These are phyloP conservation scores for Dermolepida albohirtum DNA, from an alignment of 2,888 invertebrate genomes.

Conservation along the genomic window DNA sequence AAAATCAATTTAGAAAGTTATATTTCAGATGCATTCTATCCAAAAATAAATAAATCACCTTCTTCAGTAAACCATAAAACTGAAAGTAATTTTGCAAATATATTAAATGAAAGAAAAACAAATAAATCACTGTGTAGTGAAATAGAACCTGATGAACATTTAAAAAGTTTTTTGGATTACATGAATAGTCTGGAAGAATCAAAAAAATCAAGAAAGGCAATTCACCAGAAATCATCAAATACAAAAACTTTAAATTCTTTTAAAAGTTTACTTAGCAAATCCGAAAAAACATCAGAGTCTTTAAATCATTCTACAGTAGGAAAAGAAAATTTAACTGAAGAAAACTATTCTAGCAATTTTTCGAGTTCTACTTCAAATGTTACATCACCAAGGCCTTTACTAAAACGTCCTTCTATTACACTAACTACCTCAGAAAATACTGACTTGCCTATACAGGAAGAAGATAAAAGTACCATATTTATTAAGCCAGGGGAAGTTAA, in stretches of 20 bases:
- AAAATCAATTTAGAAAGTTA: constrained; percentile 19
- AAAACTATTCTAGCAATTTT: constrained; percentile 38
- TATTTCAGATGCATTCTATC: constrained; percentile 2
- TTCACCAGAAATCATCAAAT: constrained; percentile 9
- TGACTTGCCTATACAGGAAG: constrained; percentile 7
- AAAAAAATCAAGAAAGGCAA: constrained; percentile 17
- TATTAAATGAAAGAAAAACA: not conserved
- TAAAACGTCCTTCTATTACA: constrained; percentile 41
- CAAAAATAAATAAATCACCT: constrained; percentile 7
- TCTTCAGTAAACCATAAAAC: not conserved
- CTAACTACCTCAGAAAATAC: constrained; percentile 38
- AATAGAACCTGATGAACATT: constrained; percentile 25
- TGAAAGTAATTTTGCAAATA: constrained; percentile 11
- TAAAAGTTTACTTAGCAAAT: constrained; percentile 36
- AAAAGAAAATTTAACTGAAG: constrained; percentile 15
- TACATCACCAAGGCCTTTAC: constrained; percentile 39
- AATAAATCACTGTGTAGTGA: not conserved
- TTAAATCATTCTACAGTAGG: not conserved
- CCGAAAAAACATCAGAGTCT: constrained; percentile 18
- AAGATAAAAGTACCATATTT: constrained; percentile 25
- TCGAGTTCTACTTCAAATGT: constrained; percentile 28
- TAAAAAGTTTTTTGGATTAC: constrained; percentile 38
- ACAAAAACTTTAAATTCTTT: constrained; percentile 32
- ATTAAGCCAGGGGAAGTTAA: constrained; percentile 47
- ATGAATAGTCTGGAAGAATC: constrained; percentile 34